Evolutionary conservation across 1,140 invertebrate species (phyloP).

Genomic region (Polypedilum pembai): DNA sequence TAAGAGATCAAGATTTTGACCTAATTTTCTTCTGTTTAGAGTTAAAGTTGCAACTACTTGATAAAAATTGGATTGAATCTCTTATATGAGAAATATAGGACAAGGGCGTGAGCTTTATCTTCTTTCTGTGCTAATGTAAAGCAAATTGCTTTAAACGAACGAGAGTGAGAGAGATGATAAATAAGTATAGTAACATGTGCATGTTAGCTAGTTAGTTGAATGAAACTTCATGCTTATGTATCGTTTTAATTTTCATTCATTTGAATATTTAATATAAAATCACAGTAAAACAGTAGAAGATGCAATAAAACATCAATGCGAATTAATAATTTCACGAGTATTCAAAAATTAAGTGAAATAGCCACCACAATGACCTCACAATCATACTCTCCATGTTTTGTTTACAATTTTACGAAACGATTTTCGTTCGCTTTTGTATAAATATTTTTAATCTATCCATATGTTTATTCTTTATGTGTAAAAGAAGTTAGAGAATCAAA

Average conservation of each 20-base stretch:
- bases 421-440: not conserved
- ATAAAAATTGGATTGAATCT: too few relatives aligned
- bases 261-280: too few relatives aligned
- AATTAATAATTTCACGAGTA: too few relatives aligned
- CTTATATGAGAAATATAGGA: not conserved
- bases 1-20: not conserved
- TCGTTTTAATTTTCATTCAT: not conserved
- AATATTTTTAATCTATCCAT: not conserved
- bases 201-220: not conserved
- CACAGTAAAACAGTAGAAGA: too few relatives aligned
- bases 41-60: too few relatives aligned
- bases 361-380: too few relatives aligned
- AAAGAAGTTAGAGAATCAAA: too few relatives aligned
- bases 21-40: not conserved
- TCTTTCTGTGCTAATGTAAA: not conserved
- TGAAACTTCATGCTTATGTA: not conserved
- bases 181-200: not conserved
- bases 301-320: too few relatives aligned
- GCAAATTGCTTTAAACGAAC: not conserved
- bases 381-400: too few relatives aligned
- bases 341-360: too few relatives aligned
- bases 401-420: too few relatives aligned
- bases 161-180: not conserved
- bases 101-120: conserved; percentile 4
- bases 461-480: conserved; percentile 19